Evolutionary conservation across 1,140 invertebrate genomes (phyloP), one percentile per base, ranked within the genome.

Genomic region (Heliconius himera): DNA sequence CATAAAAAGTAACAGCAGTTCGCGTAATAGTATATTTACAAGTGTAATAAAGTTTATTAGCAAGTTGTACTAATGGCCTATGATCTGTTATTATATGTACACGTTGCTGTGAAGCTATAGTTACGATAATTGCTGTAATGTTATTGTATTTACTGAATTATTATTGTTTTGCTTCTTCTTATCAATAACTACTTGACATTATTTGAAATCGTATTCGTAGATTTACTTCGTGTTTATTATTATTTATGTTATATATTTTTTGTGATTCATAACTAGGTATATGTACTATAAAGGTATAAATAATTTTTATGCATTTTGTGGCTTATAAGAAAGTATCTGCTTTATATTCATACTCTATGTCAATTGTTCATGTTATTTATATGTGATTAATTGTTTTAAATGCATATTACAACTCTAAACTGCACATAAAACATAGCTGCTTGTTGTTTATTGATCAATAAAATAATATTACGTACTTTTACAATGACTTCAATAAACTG

Each of bases 381-480:
- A 66, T 22, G 22, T 29, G 26, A 29, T 26, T 66, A 66, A 13
- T 66, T 66, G 9, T 26, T 66, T 66, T 66, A 66, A 66, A 29
- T 66, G 22, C 60, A 29, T 29, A 66, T 66, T 60, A 66, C 22
- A 29, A 29, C 60, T 13, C 26, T 66, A 26, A 66, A 66, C 3
- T 66, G 29, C 26, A 66, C 60, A 66, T 66, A 66, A 66, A 66
- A 66, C 26, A 26, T 66, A 29, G 60, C 11, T 66, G 4, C 60
- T 66, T 66, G 26, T 66, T n/a, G 60, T 66, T 66, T 66, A 66
- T 66, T 66, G 13, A 11, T 66, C 60, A 66, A 66, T 66, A 66
- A 66, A 66, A 66, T 22, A 6, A 66, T 66, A 66, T 66, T 66
- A 66, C 60, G 26, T 29, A 66, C 60, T 66, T 66, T 66, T 66